Evolutionary conservation across 1,140 invertebrate genomes (phyloP), one percentile per base, ranked within the genome.

Genomic region (Monomorium pharaonis): DNA sequence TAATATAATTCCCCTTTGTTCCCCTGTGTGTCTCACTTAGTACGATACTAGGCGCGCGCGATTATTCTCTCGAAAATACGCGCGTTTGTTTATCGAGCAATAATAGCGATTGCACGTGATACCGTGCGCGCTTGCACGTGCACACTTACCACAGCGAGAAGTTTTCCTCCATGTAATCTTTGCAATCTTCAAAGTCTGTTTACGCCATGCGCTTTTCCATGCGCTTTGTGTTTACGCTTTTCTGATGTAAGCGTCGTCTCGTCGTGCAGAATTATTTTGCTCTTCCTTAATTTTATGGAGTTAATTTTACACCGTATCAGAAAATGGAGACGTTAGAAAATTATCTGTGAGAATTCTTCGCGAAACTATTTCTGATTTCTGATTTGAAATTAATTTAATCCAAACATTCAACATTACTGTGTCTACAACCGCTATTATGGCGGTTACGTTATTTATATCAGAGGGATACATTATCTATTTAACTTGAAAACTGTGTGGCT

Each of bases 381-480:
- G n/a, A n/a, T n/a, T 63, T 6, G 14, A 37, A 37, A 37, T 0
- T 37, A 37, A 37, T 37, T 37, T 37, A 5, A 37, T 7, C 5
- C 33, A n/a, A n/a, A n/a, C n/a, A n/a, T n/a, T n/a, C n/a, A n/a
- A 37, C 58, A 18, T 5, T 27, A 24, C 2, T 37, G 65, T 9
- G 58, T 86, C 49, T 33, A n/a, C n/a, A 44, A 72, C n/a, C 16
- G 30, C 58, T 85, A 65, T 56, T 69, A 67, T 33, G 30, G 18
- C 69, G 70, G 60, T 86, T 86, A 84, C 49, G 72, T 86, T 88
- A 86, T 88, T 88, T 84, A 77, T 86, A 70, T 72, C 49, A 54
- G 24, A 10, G 30, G 63, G 5, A 44, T 18, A 30, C 27, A 65
- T 74, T 89, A 88, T 89, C 88, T 84, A 84, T 87, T 54, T 88